Percentiles rank a stretch among this genome's conserved stretches.
Conservation (phyloP, 2,888 invertebrate genomes). For the Spodoptera littoralis region DNA sequence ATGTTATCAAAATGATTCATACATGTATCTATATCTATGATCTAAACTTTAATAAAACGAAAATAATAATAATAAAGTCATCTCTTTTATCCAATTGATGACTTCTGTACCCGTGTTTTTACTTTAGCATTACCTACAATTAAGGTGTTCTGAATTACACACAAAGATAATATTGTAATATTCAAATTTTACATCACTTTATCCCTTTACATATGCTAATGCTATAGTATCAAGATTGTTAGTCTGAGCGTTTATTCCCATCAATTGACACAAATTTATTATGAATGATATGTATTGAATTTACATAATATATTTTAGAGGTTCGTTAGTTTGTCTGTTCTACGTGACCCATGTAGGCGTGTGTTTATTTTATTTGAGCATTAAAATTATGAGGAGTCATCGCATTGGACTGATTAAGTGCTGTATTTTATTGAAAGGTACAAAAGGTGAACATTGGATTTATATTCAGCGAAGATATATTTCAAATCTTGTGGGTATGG, state of each 20-base stretch:
- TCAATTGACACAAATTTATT: conserved; percentile 60
- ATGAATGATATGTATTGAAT: conserved; percentile 33
- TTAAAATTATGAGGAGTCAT: conserved; percentile 31
- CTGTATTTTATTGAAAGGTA: conserved; percentile 31
- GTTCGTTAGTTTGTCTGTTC: conserved; percentile 61
- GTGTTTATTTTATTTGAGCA: conserved; percentile 40
- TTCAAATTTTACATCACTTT: conserved; percentile 25
- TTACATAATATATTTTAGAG: conserved; percentile 55
- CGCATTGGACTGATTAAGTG: conserved; percentile 36
- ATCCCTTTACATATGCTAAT: conserved; percentile 44
- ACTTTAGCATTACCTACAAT: too few species aligned
- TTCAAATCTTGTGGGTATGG: conserved; percentile 7
- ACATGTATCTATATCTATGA: too few species aligned
- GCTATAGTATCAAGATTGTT: conserved; percentile 55
- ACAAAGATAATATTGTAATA: conserved; percentile 8
- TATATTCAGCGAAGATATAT: conserved; percentile 19
- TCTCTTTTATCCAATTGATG: too few species aligned
- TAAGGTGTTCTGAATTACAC: not conserved
- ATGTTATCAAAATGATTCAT: too few species aligned
- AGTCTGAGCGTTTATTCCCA: conserved; percentile 55
- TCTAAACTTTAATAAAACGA: too few species aligned
- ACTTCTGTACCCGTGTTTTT: too few species aligned
- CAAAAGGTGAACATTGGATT: conserved; percentile 38
- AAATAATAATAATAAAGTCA: too few species aligned
- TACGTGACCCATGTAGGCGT: conserved; percentile 42